phyloP scores from a whole-genome alignment of 2,888 invertebrate species.

The Clanis bilineata region DNA sequence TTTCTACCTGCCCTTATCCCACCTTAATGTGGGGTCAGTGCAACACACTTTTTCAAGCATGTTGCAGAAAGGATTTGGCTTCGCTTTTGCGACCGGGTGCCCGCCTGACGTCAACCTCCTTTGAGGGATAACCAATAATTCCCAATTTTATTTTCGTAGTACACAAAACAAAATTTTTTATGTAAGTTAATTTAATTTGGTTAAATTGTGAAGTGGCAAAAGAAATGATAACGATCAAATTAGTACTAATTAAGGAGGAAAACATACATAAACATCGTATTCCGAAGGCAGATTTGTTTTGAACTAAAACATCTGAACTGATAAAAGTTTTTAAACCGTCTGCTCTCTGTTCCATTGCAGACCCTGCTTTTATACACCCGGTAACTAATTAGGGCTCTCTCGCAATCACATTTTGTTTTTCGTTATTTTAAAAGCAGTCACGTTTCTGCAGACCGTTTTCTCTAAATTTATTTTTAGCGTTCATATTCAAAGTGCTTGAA shows the following conservation, averaged over 20 bases:
- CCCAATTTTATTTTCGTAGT: no score
- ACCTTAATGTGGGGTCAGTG: no score
- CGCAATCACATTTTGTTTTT: conserved; percentile 48
- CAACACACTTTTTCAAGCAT: no score
- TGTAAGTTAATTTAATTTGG: no score
- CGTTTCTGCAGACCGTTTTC: conserved; percentile 40
- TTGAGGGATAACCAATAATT: no score
- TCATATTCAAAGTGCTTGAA: conserved; percentile 7
- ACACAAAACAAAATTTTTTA: no score
- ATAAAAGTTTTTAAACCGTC: conserved; percentile 38
- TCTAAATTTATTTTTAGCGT: conserved; percentile 41
- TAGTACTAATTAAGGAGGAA: background rate
- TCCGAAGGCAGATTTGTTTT: background rate
- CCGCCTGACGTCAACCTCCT: no score
- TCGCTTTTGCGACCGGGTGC: no score
- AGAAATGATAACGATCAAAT: background rate
- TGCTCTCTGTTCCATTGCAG: conserved; percentile 31
- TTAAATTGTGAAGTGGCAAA: background rate
- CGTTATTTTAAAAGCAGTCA: conserved; percentile 51
- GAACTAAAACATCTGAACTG: conserved; percentile 31
- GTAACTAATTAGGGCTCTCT: conserved; percentile 49
- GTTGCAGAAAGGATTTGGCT: no score
- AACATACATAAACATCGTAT: background rate
- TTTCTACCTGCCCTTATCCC: no score
- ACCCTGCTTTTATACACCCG: conserved; percentile 32